Base-by-base conservation (phyloP, 2,888 invertebrate genomes). In the Leptinotarsa juncta region DNA sequence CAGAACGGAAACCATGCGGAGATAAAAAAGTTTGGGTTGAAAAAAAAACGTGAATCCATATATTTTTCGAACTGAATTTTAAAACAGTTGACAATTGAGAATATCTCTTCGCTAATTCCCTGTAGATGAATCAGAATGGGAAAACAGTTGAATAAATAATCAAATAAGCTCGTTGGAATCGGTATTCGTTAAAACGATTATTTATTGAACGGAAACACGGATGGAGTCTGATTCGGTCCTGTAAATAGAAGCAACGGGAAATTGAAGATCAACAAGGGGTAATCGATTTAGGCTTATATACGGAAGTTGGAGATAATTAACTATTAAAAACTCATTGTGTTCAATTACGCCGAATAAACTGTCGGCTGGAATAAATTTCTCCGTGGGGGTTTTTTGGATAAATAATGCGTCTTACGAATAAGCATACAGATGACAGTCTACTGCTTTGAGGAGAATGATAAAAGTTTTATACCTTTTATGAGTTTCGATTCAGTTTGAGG, bases 281-380 rank as follows among this genome's bases (percentile, higher is more conserved):
- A 77, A 76, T 78, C 78, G 76, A 78, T 78, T 73, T 69, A 50
- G 72, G 70, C 77, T 76, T 79, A 79, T 79, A 77, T 79, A 79
- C 79, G 55, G 42, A 32, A 32, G 68, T 71, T 69, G 65, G 72
- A 74, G 74, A 73, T 79, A 79, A 79, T 79, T 79, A 79, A 77
- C 77, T 70, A 77, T 77, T 79, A 75, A 77, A 78, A 78, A 78
- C 74, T 75, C 75, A 68, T 73, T 73, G 73, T 67, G 60, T 71
- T 75, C 71, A 73, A 77, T 75, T 68, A 68, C 53, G 14, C 50
- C 15, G 50, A 66, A 49, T 66, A 42, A 48, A 42, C 48, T 23
- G 50, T 7, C 20, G 18, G 62, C 60, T 4, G 49, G 20, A 42
- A 70, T 49, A 49, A 68, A 72, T 60, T 32, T 48, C 26, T 49